These are phyloP conservation scores for Nyleta sp. DNA, from an alignment of 2,888 invertebrate species.

Conservation along the genomic window DNA sequence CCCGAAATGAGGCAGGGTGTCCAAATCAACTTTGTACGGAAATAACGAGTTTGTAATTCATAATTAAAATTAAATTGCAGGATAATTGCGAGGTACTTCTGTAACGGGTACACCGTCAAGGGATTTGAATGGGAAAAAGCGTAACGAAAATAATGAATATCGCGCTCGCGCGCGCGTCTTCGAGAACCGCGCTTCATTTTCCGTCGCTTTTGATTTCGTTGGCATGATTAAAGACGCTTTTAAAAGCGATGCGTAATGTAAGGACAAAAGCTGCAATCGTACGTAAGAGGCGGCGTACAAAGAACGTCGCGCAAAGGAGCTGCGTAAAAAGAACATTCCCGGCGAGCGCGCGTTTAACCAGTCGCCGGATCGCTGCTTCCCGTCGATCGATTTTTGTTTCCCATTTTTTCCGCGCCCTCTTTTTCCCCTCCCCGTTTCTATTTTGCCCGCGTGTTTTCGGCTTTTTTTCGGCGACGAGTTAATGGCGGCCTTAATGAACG, in stretches of 20 bases:
- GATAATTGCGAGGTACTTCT: constrained; percentile 57
- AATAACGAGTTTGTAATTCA: no score
- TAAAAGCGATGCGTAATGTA: constrained; percentile 63
- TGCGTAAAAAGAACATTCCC: constrained; percentile 49
- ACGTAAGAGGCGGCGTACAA: constrained; percentile 57
- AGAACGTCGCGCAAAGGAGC: constrained; percentile 54
- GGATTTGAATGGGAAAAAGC: constrained; percentile 32
- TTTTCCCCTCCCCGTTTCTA: background rate
- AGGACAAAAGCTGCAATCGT: constrained; percentile 62
- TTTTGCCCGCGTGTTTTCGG: background rate
- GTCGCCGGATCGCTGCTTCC: constrained; percentile 27
- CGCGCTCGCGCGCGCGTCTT: constrained; percentile 47
- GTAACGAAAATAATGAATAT: constrained; percentile 58
- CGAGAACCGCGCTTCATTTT: constrained; percentile 47
- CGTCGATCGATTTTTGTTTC: constrained; percentile 42
- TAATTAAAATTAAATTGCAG: constrained; percentile 54
- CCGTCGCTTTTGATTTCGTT: constrained; percentile 57
- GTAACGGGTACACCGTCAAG: constrained; percentile 25
- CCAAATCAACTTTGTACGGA: no score
- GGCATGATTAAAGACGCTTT: constrained; percentile 63
- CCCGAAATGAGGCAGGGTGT: no score
- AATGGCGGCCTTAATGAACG: constrained; percentile 47
- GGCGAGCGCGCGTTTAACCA: constrained; percentile 53
- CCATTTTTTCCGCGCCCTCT: background rate
- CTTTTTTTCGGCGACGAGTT: constrained; percentile 15